A percentile compares a stretch with the other conserved stretches of the same genome.
phyloP scores from a whole-genome alignment of 2,797 vertebrate genomes.

The Argya squamiceps region DNA sequence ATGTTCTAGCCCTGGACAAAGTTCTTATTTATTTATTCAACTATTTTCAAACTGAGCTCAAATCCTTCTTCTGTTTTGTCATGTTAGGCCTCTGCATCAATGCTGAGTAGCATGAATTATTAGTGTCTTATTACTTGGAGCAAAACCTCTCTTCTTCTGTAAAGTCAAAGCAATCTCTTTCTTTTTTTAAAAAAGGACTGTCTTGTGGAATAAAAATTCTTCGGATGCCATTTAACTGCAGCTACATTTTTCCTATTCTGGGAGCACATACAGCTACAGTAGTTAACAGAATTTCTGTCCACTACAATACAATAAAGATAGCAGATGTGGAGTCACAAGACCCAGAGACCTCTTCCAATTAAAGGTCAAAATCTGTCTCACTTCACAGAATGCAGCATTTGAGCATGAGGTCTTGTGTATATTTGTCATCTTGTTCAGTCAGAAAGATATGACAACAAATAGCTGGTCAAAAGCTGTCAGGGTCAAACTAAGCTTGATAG shows the following conservation, averaged over 20 bases:
- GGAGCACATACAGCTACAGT: slow-evolving; percentile 2
- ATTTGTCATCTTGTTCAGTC: slow-evolving; percentile 69
- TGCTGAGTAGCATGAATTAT: not conserved
- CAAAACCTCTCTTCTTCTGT: not conserved
- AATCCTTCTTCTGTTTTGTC: not conserved
- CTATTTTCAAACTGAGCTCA: not conserved
- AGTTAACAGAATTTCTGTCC: slow-evolving; percentile 63
- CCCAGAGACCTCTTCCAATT: slow-evolving; percentile 64
- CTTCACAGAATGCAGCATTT: slow-evolving; percentile 52
- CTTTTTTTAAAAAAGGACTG: not conserved
- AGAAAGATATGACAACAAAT: slow-evolving; percentile 70
- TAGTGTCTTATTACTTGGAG: not conserved
- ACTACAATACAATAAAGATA: slow-evolving; percentile 47
- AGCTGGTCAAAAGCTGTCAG: slow-evolving; percentile 64
- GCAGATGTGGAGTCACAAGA: slow-evolving; percentile 62
- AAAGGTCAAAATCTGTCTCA: slow-evolving; percentile 69
- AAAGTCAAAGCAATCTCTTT: not conserved
- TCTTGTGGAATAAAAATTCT: not conserved
- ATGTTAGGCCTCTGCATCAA: not conserved
- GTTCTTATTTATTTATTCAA: not conserved
- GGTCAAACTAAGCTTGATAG: slow-evolving; percentile 64
- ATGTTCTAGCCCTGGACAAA: not conserved
- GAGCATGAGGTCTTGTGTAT: slow-evolving; percentile 39
- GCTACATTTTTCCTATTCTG: not conserved
- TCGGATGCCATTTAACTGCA: not conserved